Base-by-base conservation (phyloP, 2,888 invertebrate genomes). In the Glyphotaelius pellucidus region DNA sequence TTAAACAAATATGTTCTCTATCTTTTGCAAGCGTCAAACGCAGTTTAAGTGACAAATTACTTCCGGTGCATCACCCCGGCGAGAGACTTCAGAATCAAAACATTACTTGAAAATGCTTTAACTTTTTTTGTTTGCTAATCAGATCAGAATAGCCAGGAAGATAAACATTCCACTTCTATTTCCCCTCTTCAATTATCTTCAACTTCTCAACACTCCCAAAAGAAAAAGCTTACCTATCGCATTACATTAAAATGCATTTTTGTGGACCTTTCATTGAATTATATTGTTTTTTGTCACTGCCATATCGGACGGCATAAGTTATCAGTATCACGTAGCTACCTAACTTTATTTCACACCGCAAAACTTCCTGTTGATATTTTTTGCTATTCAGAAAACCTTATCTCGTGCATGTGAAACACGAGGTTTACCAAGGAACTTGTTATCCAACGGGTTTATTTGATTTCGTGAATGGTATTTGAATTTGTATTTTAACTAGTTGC, bases 261-360 rank as follows among this genome's bases (percentile, higher is more conserved):
- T 67, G 7, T 67, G 67, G 19, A 52, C 19, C 52, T 19, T 25
- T 67, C 25, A n/a, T n/a, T 67, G 9, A 67, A 67, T 67, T 25
- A n/a, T 67, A 67, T 67, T 67, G 67, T 67, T 67, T 67, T 67
- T 67, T 67, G 67, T 67, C 67, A 67, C 67, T 67, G 67, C 67
- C 9, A 67, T 67, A 67, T 67, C 25, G 67, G 67, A 67, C 67
- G 25, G 67, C n/a, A 25, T 25, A 67, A 67, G 67, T 67, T 67
- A 67, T 67, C 47, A 15, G 14, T 47, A 42, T 42, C 67, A 19
- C 67, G 7, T 67, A 19, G 19, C 4, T 67, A 67, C 25, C 25
- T 67, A 67, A n/a, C 25, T 67, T 25, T 5, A 25, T 19, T n/a
- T n/a, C 67, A 67, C 67, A 67, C 67, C 67, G 67, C 67, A 67